Evolutionary conservation across 2,113 vertebrate species (phyloP), one percentile per base, ranked within the genome.

Genomic region (Phyllopteryx taeniolatus): DNA sequence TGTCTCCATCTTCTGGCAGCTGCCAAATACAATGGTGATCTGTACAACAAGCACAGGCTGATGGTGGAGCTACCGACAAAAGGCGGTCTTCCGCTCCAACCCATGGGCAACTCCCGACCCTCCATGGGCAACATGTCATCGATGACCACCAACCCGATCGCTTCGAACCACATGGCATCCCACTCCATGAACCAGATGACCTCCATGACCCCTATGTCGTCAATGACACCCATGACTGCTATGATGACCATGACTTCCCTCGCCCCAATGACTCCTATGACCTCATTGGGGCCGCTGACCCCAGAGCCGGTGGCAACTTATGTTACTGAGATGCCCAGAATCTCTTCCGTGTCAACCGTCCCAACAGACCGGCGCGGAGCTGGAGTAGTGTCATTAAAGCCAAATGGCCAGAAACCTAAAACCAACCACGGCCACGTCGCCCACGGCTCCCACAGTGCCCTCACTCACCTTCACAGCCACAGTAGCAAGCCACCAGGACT

Each of bases 21-120:
- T 14, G 95, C 97, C 88, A 98, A 98, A 86, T 95, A 94, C 82
- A 97, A 94, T 0, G 96, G 97, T 0, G 98, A 98, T 85, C 92
- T 96, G 90, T 98, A 97, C 89, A 92, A 84, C 83, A 99, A 98
- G 71, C 94, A 95, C 0, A 93, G 95, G 0, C 95, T 98, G 61
- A 92, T 98, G 88, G 95, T 96, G 0, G 97, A 98, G 82, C 88
- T 98, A 85, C 95, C 96, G 0, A 86, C 94, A 2, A 98, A 98
- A 81, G 96, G 96, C 3, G 95, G 91, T 68, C 92, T 98, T 66
- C 96, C 97, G 2, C 92, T 98, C 0, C 97, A 98, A 39, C 94
- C 97, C 0, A 93, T 98, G 67, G 93, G 93, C 63, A 85, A 95
- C 0, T 93, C 97, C 39, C 92, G 93, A 76, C 70, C 81, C 2